Base-by-base conservation (phyloP, 2,888 invertebrate genomes). In the Philereme transversata region DNA sequence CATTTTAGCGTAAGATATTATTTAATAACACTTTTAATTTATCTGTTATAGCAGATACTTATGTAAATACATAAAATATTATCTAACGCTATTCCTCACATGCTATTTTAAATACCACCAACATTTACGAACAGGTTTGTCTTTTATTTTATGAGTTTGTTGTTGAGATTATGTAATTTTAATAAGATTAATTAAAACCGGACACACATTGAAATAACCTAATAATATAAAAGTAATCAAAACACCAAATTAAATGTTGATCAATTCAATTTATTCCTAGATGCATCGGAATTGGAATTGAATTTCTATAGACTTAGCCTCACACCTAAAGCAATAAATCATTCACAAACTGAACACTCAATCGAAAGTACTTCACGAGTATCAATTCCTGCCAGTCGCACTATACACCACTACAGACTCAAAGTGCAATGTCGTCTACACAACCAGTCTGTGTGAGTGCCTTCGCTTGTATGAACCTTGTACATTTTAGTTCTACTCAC, bases 391-490 rank as follows among this genome's bases (percentile, higher is more conserved):
- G n/a, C 65, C 59, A 50, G 74, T 73, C 83, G 81, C 72, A 57
- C 74, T 87, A 83, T 64, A 71, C 69, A 78, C 82, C 70, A 82
- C 82, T 76, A 91, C 90, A 84, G 57, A 59, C 71, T 73, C 72
- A 81, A 71, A 85, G 70, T 90, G 91, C 91, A 91, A 65, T 79
- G 78, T 78, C 78, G 83, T 84, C 76, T 69, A 79, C 79, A 82
- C 76, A 77, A 58, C 41, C 35, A 52, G 22, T 5, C 61, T 72
- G 88, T 90, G 86, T 85, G 90, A 61, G 85, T 84, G 80, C 76
- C 76, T 84, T 81, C 79, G 86, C 84, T 84, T 80, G 86, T 87
- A 87, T 79, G 82, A 86, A 89, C 89, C 89, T 88, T 83, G 86
- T 82, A 76, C 81, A 86, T 86, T 90, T 90, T 77, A 86, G 84